Percentiles rank a stretch among this genome's conserved stretches.
phyloP scores from a whole-genome alignment of 2,797 vertebrate genomes.

The Uromys caudimaculatus region DNA sequence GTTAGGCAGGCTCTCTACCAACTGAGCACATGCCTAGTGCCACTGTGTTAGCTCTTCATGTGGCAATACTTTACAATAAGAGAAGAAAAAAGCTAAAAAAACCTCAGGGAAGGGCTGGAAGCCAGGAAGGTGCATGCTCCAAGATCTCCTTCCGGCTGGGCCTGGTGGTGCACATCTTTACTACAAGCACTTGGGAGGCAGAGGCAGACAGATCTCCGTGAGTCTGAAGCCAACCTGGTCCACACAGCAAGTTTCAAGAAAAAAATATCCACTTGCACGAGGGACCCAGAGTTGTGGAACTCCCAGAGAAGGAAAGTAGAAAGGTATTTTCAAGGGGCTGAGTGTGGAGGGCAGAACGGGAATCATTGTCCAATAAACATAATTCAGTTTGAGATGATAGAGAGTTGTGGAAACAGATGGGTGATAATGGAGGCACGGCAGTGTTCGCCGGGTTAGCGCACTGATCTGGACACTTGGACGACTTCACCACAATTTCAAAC shows the following conservation, averaged over 20 bases:
- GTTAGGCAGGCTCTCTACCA: background rate
- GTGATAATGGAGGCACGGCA: background rate
- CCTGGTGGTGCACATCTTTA: rapidly evolving
- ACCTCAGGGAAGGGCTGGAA: background rate
- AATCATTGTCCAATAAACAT: background rate
- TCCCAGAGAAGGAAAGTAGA: background rate
- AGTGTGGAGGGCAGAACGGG: background rate
- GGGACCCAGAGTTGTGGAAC: background rate
- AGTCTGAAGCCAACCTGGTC: background rate
- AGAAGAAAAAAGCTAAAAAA: background rate
- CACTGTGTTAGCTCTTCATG: background rate
- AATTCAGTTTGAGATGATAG: background rate
- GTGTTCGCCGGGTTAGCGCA: too few relatives aligned
- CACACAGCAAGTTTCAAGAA: background rate
- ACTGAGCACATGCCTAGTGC: background rate
- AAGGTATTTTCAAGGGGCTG: background rate
- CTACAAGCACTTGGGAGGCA: background rate
- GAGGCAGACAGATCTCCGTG: background rate
- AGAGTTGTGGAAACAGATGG: background rate
- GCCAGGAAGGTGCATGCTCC: background rate
- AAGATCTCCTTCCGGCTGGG: background rate
- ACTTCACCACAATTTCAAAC: background rate
- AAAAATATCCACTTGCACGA: background rate
- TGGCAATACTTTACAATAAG: background rate
- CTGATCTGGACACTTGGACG: background rate